Base-by-base conservation (phyloP, 2,888 invertebrate genomes). In the Thalpophila matura region DNA sequence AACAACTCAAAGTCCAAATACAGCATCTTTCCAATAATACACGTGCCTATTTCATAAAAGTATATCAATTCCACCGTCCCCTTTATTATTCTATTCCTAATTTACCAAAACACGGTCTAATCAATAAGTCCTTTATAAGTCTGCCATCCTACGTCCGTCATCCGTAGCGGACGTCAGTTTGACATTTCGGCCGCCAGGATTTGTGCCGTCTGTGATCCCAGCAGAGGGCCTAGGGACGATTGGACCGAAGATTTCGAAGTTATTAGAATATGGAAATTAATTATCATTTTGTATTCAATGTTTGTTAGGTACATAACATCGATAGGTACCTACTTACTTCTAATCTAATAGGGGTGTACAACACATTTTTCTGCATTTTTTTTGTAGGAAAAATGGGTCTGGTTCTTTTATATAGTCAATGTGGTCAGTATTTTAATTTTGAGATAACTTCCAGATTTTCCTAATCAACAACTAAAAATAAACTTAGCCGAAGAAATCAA, bases 121-220 rank as follows among this genome's bases (percentile, higher is more conserved):
- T 82, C 77, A 77, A 71, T 71, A 53, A 64, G 55, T 56, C 42
- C 43, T 24, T 46, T 49, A 77, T 31, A 72, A 66, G 49, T 42
- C 37, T 24, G 33, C 58, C 45, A 40, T 27, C 56, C 33, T 22
- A 45, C 31, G 53, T 55, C 77, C 55, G 77, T 72, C 70, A 72
- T 33, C 64, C 40, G 43, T 35, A 46, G 18, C 58, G 18, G 64
- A 70, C 33, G 43, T 55, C 71, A 69, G 27, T 62, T 65, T 76
- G 76, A 79, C 67, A 66, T 46, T 22, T 66, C 46, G 46, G 79
- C 75, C 61, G 43, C 38, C 42, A 61, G 77, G 76, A 76, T 76
- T 76, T 76, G 63, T 40, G 42, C 47, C 57, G 50, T 59, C 61
- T 63, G 62, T 62, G 54, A 56, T 47, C 49, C 16, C 55, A 59